Evolutionary conservation across 2,797 vertebrate genomes (phyloP).

Genomic region (Emydoidea blandingii): DNA sequence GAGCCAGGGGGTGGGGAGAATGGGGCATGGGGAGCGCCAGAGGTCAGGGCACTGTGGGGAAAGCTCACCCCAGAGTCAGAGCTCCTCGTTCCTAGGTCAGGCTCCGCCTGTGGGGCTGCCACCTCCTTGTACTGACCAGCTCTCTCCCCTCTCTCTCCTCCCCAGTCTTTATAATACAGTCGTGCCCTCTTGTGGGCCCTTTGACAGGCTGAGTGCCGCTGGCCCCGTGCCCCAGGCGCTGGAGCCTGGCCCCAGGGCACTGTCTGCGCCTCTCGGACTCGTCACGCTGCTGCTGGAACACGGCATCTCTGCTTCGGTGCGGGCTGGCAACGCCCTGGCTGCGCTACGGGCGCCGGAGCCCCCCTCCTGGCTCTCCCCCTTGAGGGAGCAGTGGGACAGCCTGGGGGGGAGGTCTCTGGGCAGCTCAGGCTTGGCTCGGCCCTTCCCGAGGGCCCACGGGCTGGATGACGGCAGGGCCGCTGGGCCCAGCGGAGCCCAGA

Average conservation of each 20-base stretch:
- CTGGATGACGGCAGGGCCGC: fast-evolving
- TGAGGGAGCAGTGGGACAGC: not conserved
- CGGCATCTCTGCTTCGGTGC: slow-evolving; percentile 82
- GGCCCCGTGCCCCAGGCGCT: not conserved
- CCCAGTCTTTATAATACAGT: slow-evolving; percentile 83
- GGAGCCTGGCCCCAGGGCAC: not conserved
- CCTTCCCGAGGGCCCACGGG: not conserved
- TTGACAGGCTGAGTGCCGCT: slow-evolving; percentile 80
- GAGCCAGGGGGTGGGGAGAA: fast-evolving
- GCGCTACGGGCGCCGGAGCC: not conserved
- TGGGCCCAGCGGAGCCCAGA: fast-evolving
- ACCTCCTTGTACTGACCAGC: not conserved
- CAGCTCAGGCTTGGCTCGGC: fast-evolving
- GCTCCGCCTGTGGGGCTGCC: not conserved
- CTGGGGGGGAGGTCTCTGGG: not conserved
- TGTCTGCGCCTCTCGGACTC: slow-evolving; percentile 77
- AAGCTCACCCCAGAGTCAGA: not conserved
- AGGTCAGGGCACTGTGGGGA: not conserved
- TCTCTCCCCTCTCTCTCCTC: slow-evolving; percentile 26
- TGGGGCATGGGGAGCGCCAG: not conserved
- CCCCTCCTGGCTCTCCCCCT: not conserved
- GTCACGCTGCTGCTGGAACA: slow-evolving; percentile 82
- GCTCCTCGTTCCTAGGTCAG: not conserved
- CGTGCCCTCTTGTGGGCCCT: slow-evolving; percentile 85
- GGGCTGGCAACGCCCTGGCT: not conserved